These are phyloP conservation scores for Poecilia picta DNA, from an alignment of 2,797 vertebrate genomes.

Conservation along the genomic window DNA sequence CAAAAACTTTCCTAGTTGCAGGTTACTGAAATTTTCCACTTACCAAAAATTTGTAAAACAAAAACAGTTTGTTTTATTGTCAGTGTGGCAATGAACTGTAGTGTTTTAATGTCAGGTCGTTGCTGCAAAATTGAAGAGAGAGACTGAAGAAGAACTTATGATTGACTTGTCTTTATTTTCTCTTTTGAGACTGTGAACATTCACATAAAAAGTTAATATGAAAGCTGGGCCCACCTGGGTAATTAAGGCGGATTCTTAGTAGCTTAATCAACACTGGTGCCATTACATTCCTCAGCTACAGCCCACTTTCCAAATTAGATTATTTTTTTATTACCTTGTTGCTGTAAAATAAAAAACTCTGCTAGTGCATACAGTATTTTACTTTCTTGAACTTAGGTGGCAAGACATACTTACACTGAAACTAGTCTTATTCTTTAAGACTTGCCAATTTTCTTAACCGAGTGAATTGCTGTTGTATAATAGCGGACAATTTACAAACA, in stretches of 20 bases:
- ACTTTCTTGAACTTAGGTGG: neutral
- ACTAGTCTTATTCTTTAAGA: neutral
- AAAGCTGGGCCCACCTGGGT: no score
- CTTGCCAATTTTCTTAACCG: neutral
- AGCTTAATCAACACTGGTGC: no score
- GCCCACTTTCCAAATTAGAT: no score
- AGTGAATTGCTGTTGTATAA: neutral
- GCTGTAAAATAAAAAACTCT: neutral
- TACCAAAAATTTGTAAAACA: neutral
- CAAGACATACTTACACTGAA: neutral
- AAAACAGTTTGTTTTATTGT: neutral
- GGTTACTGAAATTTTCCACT: neutral
- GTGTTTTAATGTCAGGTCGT: neutral
- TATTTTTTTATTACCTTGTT: no score
- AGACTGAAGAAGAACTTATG: no score
- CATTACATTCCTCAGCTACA: no score
- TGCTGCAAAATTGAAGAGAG: neutral
- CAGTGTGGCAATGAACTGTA: neutral
- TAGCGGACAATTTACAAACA: neutral
- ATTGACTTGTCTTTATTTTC: no score
- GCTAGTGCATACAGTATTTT: neutral
- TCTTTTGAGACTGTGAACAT: no score
- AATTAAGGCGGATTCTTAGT: no score
- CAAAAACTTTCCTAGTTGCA: neutral
- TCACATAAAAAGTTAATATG: no score